Base-by-base conservation (phyloP, 2,888 invertebrate species). In the Drosophila dives region DNA sequence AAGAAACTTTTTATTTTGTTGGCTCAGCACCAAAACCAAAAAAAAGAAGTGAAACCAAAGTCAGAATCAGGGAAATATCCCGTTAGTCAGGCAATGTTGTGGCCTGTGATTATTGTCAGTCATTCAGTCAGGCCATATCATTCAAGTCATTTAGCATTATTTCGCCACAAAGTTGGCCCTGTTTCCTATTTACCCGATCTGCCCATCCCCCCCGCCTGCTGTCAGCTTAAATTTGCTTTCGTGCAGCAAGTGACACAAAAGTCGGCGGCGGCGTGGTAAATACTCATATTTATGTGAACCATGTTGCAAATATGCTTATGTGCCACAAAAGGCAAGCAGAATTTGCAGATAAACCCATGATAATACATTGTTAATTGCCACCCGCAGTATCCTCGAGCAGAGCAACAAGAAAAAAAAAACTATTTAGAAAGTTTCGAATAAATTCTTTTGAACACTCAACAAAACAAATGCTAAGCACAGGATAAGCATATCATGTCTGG, bases 111-210 rank as follows among this genome's bases (percentile, higher is more conserved):
- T 49, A 64, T 65, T 72, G 64, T 59, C 60, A 65, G 77, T 64
- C 78, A 73, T 26, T 58, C n/a, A 64, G 75, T 75, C 78, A 73
- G 73, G 58, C 62, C 69, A 68, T 63, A 55, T 75, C 66, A 75
- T 67, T 80, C 67, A 64, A 67, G 77, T 67, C 77, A 78, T 81
- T 80, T 75, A 75, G 55, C 77, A 78, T 81, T 59, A 78, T 69
- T 80, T 75, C 81, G 69, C 59, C 74, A 63, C 75, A 80, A 76
- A 80, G 68, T 80, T 76, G 64, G 62, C 56, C 60, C 34, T 45
- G 45, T 50, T 77, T 20, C n/a, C 40, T 15, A 50, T 42, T 33
- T 32, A 17, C 45, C 20, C 45, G 2, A 3, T 17, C 17, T 40
- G 17, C 23, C 29, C 23, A n/a, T 26, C 12, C 23, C 12, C 34